Evolutionary conservation across 1,140 invertebrate species (phyloP), one percentile per base, ranked within the genome.

Genomic region (Diachasmimorpha longicaudata): DNA sequence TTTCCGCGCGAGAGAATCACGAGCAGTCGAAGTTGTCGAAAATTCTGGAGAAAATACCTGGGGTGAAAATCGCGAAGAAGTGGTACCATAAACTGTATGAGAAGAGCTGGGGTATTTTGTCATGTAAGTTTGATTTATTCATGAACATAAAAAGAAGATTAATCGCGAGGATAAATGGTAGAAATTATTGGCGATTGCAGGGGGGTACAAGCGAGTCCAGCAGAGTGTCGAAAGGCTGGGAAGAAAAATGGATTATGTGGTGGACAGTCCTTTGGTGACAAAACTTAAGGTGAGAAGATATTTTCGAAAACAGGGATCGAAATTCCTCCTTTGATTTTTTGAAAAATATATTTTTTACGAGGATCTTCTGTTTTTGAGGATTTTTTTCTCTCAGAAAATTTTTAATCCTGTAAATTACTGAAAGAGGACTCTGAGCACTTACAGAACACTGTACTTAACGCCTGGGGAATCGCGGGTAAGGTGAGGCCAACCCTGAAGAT

Each of bases 1-100:
- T 86, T 21, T 77, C 79, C 11, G 75, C 77, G 9, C 79, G 58
- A 44, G 16, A n/a, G 3, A 72, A 79, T 23, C 76, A 78, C 44
- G 74, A 80, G 55, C 79, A 81, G 70, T 83, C 81, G 0, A 81
- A 75, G 76, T 13, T 84, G 36, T 81, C 81, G 0, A 83, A 36
- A 72, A 84, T 82, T 82, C 55, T 84, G 14, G 80, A 85, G 14
- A 78, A 82, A 31, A 85, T 86, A 66, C 85, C 85, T 10, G 85
- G 85, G 9, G 82, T 84, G 0, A 79, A 79, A 72, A 77, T 71
- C 0, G 80, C 80, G 0, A 86, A 84, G 48, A 77, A 77, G 42
- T 77, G 78, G 37, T 86, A 83, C 37, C 76, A 78, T 71, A 81
- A 81, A 72, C 78, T 78, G 14, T 85, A 83, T 36, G 75, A 80